phyloP scores from a whole-genome alignment of 2,888 invertebrate species.

The Chloroclysta siterata region DNA sequence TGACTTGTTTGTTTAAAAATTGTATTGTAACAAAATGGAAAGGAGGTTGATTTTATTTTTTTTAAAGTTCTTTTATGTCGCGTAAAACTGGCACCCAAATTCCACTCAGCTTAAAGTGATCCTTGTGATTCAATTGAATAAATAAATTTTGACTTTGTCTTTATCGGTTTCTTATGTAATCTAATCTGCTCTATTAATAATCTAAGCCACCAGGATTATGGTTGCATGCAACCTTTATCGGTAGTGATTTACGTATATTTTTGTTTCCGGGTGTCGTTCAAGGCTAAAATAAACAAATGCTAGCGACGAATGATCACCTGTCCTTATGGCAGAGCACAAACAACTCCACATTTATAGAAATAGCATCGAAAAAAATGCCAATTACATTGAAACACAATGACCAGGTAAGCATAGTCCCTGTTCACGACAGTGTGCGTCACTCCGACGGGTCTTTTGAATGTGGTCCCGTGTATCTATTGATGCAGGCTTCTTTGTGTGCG shows the following conservation, averaged over 20 bases:
- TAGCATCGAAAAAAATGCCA: constrained; percentile 65
- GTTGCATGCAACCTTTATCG: neutral
- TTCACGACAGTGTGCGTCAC: constrained; percentile 50
- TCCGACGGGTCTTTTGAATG: constrained; percentile 52
- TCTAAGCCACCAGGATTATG: neutral
- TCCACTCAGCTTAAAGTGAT: too few species aligned
- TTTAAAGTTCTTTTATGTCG: too few species aligned
- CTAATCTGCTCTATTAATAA: neutral
- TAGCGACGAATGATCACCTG: constrained; percentile 52
- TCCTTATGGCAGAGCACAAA: constrained; percentile 44
- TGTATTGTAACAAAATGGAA: too few species aligned
- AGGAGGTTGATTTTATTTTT: too few species aligned
- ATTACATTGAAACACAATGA: constrained; percentile 57
- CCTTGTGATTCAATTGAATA: too few species aligned
- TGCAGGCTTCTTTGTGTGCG: constrained; percentile 52
- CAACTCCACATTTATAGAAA: constrained; percentile 61
- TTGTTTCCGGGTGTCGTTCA: neutral
- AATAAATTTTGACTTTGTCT: too few species aligned
- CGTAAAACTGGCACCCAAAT: too few species aligned
- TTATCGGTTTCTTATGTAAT: too few species aligned
- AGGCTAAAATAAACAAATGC: constrained; percentile 24
- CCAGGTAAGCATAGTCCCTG: constrained; percentile 71
- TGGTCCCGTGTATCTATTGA: constrained; percentile 52
- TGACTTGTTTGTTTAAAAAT: neutral
- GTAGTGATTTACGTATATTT: neutral